Evolutionary conservation across 2,888 invertebrate genomes (phyloP).

Genomic region (Pomacea canaliculata): DNA sequence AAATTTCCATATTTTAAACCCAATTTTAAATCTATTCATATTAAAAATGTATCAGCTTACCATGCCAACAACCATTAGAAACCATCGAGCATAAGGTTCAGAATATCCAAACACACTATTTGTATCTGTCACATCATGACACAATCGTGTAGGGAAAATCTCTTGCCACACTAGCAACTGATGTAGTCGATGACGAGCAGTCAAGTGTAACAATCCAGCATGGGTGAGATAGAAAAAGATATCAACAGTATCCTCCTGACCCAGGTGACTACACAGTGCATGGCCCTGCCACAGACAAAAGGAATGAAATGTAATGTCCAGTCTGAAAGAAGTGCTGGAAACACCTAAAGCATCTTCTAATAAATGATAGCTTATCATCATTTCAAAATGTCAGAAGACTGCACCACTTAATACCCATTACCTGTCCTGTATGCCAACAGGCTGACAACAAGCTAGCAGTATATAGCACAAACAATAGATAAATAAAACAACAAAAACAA

Average conservation of each 20-base stretch:
- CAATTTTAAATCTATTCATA: too few species aligned
- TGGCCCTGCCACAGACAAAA: conserved; percentile 73
- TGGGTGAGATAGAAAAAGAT: conserved; percentile 82
- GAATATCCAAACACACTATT: conserved; percentile 63
- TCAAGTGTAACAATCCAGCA: conserved; percentile 78
- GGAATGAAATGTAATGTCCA: too few species aligned
- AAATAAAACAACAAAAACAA: too few species aligned
- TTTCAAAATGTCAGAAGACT: too few species aligned
- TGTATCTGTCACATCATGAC: conserved; percentile 51
- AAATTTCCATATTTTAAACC: too few species aligned
- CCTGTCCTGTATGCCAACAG: too few species aligned
- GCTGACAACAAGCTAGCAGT: too few species aligned
- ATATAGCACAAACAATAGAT: too few species aligned
- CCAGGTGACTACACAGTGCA: conserved; percentile 84
- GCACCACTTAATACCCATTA: too few species aligned
- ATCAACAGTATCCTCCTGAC: conserved; percentile 81
- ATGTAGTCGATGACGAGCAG: conserved; percentile 47
- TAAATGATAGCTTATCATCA: too few species aligned
- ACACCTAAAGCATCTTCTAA: too few species aligned
- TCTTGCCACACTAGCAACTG: conserved; percentile 67
- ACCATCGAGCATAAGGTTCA: conserved; percentile 65
- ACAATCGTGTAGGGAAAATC: conserved; percentile 62
- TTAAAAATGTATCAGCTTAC: conserved; percentile 47
- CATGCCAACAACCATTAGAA: conserved; percentile 65
- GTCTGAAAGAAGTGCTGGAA: too few species aligned